Conservation (phyloP, 2,113 vertebrate species). For the Pelodiscus sinensis region DNA sequence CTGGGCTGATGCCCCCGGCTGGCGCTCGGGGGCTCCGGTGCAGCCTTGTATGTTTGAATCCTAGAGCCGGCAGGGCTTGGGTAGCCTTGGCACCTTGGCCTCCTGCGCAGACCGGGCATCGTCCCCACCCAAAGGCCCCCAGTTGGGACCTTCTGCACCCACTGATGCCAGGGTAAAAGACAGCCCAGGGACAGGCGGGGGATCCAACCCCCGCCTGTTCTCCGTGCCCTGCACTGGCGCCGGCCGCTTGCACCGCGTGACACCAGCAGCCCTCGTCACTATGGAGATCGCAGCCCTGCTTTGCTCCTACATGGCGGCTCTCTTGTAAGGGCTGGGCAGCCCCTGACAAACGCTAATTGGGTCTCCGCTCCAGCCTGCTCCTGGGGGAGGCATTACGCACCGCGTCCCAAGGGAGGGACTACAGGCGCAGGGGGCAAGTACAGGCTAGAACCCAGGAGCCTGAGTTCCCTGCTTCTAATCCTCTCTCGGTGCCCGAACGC, state of each 20-base stretch:
- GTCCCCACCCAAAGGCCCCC: neutral
- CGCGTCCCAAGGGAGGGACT: neutral
- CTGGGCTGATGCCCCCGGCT: rapidly evolving
- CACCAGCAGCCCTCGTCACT: neutral
- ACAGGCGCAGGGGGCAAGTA: neutral
- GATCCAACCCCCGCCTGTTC: neutral
- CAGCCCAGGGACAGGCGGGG: too few relatives aligned
- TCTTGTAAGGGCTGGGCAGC: neutral
- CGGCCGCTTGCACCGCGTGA: neutral
- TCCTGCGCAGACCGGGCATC: neutral
- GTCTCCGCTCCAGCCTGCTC: neutral
- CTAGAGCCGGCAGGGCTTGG: neutral
- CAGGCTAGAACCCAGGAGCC: neutral
- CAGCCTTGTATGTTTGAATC: neutral
- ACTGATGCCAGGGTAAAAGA: too few relatives aligned
- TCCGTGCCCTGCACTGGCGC: neutral
- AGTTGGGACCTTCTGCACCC: neutral
- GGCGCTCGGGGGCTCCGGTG: neutral
- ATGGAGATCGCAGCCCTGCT: neutral
- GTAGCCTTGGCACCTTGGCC: neutral
- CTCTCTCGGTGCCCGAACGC: neutral
- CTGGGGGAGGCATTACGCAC: neutral
- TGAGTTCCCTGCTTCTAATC: neutral
- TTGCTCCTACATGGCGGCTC: neutral
- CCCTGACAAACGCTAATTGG: neutral